These are phyloP conservation scores for Lampris incognitus DNA, from an alignment of 2,113 vertebrate species.

Conservation along the genomic window DNA sequence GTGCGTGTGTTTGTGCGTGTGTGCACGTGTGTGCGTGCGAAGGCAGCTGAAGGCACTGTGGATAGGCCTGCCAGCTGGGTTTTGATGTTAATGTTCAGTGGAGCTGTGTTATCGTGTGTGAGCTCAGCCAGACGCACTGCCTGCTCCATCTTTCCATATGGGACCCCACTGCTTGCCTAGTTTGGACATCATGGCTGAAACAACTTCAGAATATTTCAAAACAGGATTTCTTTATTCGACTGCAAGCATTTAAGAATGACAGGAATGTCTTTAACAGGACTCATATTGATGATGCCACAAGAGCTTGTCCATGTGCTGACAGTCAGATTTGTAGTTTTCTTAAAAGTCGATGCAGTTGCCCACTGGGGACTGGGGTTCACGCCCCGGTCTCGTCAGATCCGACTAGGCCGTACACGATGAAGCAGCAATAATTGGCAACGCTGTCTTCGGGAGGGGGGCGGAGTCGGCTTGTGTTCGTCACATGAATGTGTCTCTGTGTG, in stretches of 20 bases:
- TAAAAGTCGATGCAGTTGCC: no score
- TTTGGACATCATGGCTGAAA: constrained; percentile 39
- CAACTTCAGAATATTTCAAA: constrained; percentile 50
- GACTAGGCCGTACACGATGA: no score
- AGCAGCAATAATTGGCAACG: no score
- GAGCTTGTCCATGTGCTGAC: no score
- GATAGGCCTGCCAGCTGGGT: constrained; percentile 68
- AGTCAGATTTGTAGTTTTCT: no score
- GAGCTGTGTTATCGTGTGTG: constrained; percentile 62
- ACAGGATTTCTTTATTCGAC: constrained; percentile 18
- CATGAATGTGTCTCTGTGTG: no score
- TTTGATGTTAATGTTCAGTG: constrained; percentile 75
- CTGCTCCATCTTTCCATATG: constrained; percentile 72
- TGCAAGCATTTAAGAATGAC: constrained; percentile 7
- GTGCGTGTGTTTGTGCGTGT: neutral
- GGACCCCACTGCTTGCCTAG: constrained; percentile 57
- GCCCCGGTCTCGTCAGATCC: no score
- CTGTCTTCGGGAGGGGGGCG: no score
- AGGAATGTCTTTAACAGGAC: neutral
- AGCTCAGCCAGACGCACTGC: constrained; percentile 68
- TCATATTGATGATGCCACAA: no score
- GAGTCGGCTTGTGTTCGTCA: no score
- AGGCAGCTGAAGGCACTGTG: neutral
- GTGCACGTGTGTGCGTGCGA: constrained; percentile 32
- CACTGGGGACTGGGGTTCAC: no score